Conservation (phyloP, 64 coral and sea anemone genomes). For the Orbicella faveolata region DNA sequence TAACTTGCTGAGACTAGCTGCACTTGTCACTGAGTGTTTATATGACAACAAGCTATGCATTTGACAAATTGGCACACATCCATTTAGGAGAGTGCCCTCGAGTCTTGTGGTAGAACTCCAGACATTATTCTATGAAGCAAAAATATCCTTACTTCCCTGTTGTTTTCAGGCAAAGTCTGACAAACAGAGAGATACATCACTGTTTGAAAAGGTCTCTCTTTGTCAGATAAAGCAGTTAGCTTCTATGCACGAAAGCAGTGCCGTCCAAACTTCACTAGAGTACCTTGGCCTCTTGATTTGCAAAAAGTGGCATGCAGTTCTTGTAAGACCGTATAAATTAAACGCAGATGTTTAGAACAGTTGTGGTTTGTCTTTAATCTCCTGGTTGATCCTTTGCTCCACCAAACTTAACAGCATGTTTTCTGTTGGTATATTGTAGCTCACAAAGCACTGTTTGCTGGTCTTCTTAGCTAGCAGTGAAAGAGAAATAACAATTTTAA, state of each 20-base stretch:
- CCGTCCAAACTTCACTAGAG: background rate
- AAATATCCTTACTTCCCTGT: too few relatives aligned
- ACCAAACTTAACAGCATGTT: constrained; percentile 55
- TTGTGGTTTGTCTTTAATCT: constrained; percentile 68
- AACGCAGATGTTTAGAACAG: constrained; percentile 51
- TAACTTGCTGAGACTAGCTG: too few relatives aligned
- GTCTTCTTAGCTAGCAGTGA: constrained; percentile 79
- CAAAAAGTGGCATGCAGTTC: background rate
- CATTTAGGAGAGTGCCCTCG: too few relatives aligned
- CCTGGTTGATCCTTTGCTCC: constrained; percentile 75
- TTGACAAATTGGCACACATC: too few relatives aligned
- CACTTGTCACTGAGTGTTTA: too few relatives aligned
- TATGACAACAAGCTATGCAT: too few relatives aligned
- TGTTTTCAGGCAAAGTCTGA: too few relatives aligned
- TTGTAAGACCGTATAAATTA: background rate
- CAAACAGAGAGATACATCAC: too few relatives aligned
- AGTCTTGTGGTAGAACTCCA: too few relatives aligned
- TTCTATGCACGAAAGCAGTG: background rate
- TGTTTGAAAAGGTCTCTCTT: too few relatives aligned
- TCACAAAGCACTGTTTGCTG: constrained; percentile 95
- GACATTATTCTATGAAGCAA: too few relatives aligned
- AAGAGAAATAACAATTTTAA: background rate
- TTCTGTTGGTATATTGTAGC: constrained; percentile 66
- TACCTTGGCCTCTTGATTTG: background rate
- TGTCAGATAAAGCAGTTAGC: background rate